Evolutionary conservation across 2,888 invertebrate species (phyloP).

Genomic region (Himalopsyche japonica): DNA sequence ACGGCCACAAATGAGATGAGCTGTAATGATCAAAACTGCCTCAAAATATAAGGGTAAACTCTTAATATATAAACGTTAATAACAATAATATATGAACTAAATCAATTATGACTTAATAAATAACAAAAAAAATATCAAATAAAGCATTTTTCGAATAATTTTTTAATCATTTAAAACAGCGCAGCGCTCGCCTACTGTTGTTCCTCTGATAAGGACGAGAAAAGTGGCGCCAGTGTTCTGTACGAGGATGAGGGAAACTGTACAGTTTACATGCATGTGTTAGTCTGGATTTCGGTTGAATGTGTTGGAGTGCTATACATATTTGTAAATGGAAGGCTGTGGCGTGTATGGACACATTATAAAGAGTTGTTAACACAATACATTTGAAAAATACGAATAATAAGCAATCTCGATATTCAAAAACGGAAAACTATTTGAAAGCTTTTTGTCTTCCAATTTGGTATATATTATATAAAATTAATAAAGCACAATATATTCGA

Average conservation of each 20-base stretch:
- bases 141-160: not conserved
- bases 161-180: not conserved
- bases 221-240: not conserved
- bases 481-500: too few relatives aligned
- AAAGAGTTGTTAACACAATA: not conserved
- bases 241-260: not conserved
- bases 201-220: not conserved
- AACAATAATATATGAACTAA: not conserved
- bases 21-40: not conserved
- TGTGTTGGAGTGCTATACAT: not conserved
- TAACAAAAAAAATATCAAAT: not conserved
- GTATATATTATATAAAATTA: too few relatives aligned
- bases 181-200: not conserved
- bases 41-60: not conserved
- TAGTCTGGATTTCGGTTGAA: not conserved
- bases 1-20: not conserved
- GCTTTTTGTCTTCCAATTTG: too few relatives aligned
- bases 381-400: too few relatives aligned
- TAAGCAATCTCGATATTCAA: too few relatives aligned
- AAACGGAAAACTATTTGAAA: too few relatives aligned
- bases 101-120: not conserved
- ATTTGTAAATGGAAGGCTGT: not conserved
- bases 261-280: not conserved
- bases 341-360: not conserved
- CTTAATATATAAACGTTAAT: not conserved